Percentiles rank a stretch among this genome's conserved stretches.
These are phyloP conservation scores for Theretra japonica DNA, from an alignment of 2,888 invertebrate genomes.

Conservation along the genomic window DNA sequence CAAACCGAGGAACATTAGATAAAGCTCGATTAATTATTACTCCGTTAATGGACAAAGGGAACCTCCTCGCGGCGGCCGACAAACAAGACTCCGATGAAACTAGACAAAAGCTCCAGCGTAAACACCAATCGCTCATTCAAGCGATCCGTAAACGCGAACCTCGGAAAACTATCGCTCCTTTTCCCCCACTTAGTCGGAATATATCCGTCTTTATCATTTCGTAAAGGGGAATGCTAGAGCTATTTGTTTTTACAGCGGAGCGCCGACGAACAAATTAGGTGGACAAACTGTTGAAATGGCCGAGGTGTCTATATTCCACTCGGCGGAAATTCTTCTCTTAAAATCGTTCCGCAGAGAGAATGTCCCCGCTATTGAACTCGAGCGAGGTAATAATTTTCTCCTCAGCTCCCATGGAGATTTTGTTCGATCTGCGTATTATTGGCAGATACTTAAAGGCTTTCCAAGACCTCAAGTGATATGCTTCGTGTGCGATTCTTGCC, in stretches of 20 bases:
- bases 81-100: conserved; percentile 73
- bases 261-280: conserved; percentile 83
- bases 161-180: conserved; percentile 69
- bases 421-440: conserved; percentile 69
- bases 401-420: conserved; percentile 64
- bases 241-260: conserved; percentile 84
- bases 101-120: conserved; percentile 76
- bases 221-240: conserved; percentile 74
- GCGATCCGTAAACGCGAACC: conserved; percentile 61
- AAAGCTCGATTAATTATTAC: conserved; percentile 80
- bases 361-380: conserved; percentile 69
- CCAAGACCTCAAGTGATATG: conserved; percentile 56
- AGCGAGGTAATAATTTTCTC: conserved; percentile 78
- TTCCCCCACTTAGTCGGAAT: conserved; percentile 62
- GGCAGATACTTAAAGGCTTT: conserved; percentile 64
- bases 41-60: conserved; percentile 73
- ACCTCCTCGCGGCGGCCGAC: conserved; percentile 70
- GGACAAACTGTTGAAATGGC: conserved; percentile 83
- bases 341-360: conserved; percentile 65
- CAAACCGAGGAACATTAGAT: conserved; percentile 72
- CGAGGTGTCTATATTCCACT: conserved; percentile 82
- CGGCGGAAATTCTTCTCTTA: conserved; percentile 75
- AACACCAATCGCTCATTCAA: conserved; percentile 77
- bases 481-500: conserved; percentile 43
- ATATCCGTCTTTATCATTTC: conserved; percentile 72